Conservation (phyloP, 2,113 vertebrate species). For the Sterrhoptilus dennistouni region DNA sequence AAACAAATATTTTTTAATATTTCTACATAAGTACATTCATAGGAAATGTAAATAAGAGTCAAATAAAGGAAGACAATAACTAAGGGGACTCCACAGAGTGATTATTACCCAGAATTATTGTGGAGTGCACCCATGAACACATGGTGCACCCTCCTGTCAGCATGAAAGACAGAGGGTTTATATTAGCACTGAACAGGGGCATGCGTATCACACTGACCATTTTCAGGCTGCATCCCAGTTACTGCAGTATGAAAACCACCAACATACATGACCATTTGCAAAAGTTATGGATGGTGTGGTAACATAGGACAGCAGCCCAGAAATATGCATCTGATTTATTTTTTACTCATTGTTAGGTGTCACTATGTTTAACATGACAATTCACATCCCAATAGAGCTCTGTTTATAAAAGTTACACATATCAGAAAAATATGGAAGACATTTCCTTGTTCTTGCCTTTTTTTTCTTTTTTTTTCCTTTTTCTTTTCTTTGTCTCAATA, state of each 20-base stretch:
- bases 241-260: background rate
- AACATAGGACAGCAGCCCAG: background rate
- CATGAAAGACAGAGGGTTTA: background rate
- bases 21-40: background rate
- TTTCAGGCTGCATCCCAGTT: background rate
- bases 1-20: conserved; percentile 30
- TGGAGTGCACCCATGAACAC: background rate
- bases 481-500: background rate
- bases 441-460: background rate
- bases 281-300: background rate
- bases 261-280: background rate
- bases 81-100: background rate
- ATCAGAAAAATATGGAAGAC: background rate
- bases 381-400: background rate
- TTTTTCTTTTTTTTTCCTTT: background rate
- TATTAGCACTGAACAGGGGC: background rate
- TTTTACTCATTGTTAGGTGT: background rate
- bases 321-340: background rate
- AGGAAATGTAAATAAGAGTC: background rate
- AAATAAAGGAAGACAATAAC: background rate
- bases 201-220: rapidly evolving
- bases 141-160: background rate
- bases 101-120: background rate
- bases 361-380: background rate
- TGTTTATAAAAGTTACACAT: background rate